A percentile compares a stretch with the other conserved stretches of the same genome.
Conservation (phyloP, 2,113 vertebrate species). For the Sylvia atricapilla region DNA sequence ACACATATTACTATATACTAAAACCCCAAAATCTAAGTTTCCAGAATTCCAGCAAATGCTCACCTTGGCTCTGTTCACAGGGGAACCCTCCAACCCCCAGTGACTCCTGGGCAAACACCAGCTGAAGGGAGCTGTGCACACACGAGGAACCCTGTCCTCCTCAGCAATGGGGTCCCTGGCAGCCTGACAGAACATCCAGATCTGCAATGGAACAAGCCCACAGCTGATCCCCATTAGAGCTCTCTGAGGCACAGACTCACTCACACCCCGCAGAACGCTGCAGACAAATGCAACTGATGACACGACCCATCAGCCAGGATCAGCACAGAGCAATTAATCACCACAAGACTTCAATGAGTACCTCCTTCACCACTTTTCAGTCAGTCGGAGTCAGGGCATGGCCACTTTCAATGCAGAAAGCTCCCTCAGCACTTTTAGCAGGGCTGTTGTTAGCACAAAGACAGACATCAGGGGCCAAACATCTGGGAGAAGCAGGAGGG, state of each 20-base stretch:
- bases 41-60: too few species aligned
- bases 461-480: not conserved
- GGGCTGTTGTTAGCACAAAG: not conserved
- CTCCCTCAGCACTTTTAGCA: not conserved
- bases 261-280: not conserved
- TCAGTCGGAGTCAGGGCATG: not conserved
- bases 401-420: not conserved
- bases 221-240: not conserved
- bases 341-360: not conserved
- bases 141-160: not conserved
- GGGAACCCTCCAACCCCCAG: not conserved
- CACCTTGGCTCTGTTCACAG: not conserved
- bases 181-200: not conserved
- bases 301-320: not conserved
- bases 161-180: not conserved
- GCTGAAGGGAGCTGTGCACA: not conserved
- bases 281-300: not conserved
- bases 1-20: too few species aligned
- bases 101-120: fast-evolving
- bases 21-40: too few species aligned
- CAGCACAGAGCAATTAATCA: not conserved
- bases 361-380: not conserved
- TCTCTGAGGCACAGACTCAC: not conserved
- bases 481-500: not conserved
- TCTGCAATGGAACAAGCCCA: not conserved